These are phyloP conservation scores for Pluvialis apricaria DNA, from an alignment of 2,113 vertebrate genomes.

Conservation along the genomic window DNA sequence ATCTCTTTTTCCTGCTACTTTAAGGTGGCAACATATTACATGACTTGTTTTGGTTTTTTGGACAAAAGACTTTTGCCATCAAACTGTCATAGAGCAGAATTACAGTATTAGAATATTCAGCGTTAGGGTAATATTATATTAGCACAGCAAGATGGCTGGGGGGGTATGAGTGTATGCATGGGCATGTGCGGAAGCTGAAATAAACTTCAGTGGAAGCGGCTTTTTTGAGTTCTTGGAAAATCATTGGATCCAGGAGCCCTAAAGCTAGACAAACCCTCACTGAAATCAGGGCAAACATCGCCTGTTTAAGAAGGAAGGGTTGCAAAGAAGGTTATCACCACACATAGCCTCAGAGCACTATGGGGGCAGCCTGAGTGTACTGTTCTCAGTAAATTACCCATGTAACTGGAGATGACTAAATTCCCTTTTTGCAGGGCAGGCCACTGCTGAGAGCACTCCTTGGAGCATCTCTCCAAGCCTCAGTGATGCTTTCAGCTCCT, in stretches of 20 bases:
- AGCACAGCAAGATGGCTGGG: neutral
- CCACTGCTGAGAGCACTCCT: neutral
- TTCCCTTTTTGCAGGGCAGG: neutral
- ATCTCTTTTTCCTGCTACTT: neutral
- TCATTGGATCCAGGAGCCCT: neutral
- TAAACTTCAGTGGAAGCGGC: neutral
- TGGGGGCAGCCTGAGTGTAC: no score
- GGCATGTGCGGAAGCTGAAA: neutral
- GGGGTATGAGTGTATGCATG: accelerated
- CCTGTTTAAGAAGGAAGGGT: neutral
- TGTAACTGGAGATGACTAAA: neutral
- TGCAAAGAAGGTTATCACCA: neutral
- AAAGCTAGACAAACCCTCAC: neutral
- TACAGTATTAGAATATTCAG: neutral
- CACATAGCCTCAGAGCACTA: neutral
- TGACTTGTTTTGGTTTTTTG: neutral
- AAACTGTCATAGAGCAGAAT: neutral
- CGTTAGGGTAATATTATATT: neutral
- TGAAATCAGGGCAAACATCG: neutral
- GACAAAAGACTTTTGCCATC: neutral
- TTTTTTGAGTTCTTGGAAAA: neutral
- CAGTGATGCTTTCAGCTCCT: neutral
- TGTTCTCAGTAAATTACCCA: neutral
- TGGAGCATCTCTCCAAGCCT: neutral
- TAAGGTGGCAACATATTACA: accelerated